phyloP scores from a whole-genome alignment of 2,113 vertebrate genomes.

The Podarcis muralis region DNA sequence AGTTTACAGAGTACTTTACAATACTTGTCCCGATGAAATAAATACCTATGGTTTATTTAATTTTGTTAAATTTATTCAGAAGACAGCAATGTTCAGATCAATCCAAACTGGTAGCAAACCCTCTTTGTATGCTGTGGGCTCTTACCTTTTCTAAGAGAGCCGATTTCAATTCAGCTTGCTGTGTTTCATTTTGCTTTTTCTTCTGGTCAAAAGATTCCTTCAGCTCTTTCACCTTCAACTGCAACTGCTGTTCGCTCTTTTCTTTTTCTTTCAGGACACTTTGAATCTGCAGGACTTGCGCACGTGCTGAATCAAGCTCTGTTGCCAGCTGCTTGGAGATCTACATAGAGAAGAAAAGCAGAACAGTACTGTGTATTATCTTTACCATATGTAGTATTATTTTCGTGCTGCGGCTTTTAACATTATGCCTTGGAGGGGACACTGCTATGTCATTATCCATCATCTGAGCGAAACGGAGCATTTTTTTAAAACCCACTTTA shows the following conservation, averaged over 20 bases:
- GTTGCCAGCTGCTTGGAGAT: conserved; percentile 81
- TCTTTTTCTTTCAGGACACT: conserved; percentile 84
- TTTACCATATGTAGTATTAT: conserved; percentile 24
- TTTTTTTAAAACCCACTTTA: background rate
- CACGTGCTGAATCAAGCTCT: conserved; percentile 78
- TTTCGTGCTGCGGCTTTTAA: background rate
- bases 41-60: no score
- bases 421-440: background rate
- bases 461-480: no score
- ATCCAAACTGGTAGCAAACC: background rate
- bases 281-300: conserved; percentile 79
- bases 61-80: background rate
- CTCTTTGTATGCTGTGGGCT: background rate
- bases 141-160: conserved; percentile 77
- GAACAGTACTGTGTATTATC: conserved; percentile 40
- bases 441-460: background rate
- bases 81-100: background rate
- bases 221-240: conserved; percentile 79
- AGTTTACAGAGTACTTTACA: background rate
- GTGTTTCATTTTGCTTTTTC: conserved; percentile 79
- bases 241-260: conserved; percentile 81
- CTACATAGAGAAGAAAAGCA: conserved; percentile 73
- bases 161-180: conserved; percentile 81
- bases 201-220: conserved; percentile 83
- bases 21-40: background rate